Conservation (phyloP, 2,888 invertebrate species). For the Physocephala rufipes region DNA sequence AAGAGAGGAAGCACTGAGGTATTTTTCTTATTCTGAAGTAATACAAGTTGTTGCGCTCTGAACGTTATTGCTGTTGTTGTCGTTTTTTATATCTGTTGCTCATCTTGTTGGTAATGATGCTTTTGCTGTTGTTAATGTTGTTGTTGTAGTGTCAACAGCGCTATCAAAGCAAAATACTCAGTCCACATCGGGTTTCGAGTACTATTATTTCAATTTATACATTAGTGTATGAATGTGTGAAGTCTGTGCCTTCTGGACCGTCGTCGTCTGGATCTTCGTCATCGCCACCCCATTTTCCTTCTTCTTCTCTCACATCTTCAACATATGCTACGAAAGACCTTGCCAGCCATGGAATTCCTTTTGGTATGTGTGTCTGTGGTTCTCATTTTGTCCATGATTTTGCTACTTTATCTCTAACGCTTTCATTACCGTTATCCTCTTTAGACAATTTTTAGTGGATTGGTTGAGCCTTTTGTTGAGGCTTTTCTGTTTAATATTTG, state of each 20-base stretch:
- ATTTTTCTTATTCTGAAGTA: conserved; percentile 21
- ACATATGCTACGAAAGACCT: not conserved
- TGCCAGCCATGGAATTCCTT: not conserved
- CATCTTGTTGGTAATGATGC: conserved; percentile 9
- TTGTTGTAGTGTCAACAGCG: not conserved
- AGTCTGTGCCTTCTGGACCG: conserved; percentile 5
- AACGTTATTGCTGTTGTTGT: conserved; percentile 3
- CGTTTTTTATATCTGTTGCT: not conserved
- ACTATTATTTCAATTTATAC: conserved; percentile 11
- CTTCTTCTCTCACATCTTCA: not conserved
- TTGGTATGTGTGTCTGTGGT: not conserved
- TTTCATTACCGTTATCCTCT: no score
- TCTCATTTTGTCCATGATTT: no score
- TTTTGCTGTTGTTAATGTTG: conserved; percentile 19
- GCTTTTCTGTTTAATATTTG: not conserved
- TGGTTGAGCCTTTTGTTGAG: not conserved
- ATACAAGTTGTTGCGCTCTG: conserved; percentile 10
- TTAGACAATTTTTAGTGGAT: not conserved
- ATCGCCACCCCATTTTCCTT: no score
- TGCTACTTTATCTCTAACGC: no score
- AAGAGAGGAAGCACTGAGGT: conserved; percentile 4
- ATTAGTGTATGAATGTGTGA: not conserved
- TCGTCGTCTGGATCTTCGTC: not conserved
- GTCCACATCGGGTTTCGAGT: conserved; percentile 12
- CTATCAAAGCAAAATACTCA: not conserved